Base-by-base conservation (phyloP, 2,113 vertebrate genomes). In the Ursus arctos region DNA sequence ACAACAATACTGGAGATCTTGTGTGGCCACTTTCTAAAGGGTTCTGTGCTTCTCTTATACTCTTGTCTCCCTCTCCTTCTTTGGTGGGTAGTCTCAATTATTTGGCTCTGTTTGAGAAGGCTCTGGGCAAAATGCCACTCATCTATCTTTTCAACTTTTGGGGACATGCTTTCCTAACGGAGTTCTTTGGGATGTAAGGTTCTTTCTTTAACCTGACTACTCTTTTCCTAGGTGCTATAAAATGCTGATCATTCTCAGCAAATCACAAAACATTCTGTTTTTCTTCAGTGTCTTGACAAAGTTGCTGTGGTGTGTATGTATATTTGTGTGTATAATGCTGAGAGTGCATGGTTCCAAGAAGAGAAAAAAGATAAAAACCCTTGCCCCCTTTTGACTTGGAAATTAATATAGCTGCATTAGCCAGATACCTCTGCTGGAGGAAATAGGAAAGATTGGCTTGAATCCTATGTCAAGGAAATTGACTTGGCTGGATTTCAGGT, bases 1-100 rank as follows among this genome's bases (percentile, higher is more conserved):
- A 15, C 36, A 53, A 55, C 80, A 92, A 36, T 22, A 4, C 12
- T 93, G 92, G 65, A 40, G 36, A 33, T 88, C 80, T 81, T 91
- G 87, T 98, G 87, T 95, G 95, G 95, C 55, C 95, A 65, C 85
- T 92, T 98, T 71, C 63, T 85, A 97, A 94, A 98, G 76, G 12
- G 7, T 87, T 88, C 76, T 97, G 51, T 69, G 85, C 1, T 28
- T 47, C 89, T 59, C 95, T 96, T 97, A 26, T 91, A 3, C 43
- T 1, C 53, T 76, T 82, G 49, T 95, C 47, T 89, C 72, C 31
- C 15, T 89, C 40, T 80, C 43, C 40, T 5, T 26, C 28, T 90
- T 86, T 95, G 63, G 71, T 88, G 80, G 51, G 49, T 89, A 81
- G 40, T 95, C 13, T 88, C 26, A 40, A 4, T n/a, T 90, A 47